Base-by-base conservation (phyloP, 2,888 invertebrate genomes). In the Phortica okadai region DNA sequence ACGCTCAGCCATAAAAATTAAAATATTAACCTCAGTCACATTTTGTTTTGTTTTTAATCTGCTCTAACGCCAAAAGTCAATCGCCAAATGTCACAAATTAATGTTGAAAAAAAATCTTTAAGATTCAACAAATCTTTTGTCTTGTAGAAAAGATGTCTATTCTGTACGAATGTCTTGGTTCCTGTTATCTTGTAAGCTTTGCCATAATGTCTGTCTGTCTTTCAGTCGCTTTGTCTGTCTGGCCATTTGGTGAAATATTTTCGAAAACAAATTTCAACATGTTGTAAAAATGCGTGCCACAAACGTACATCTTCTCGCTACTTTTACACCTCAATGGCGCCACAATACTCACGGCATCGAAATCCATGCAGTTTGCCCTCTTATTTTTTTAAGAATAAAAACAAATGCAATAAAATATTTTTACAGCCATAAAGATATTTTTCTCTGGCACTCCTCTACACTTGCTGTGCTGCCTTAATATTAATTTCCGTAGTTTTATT, bases 401-500 rank as follows among this genome's bases (percentile, higher is more conserved):
- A 84, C 81, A 77, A 79, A 78, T 77, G 82, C 85, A 81, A 86
- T 86, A 88, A 85, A 88, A 84, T 87, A 16, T 85, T 69, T 87
- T 85, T 85, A 84, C 83, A 86, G 82, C 69, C 84, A 83, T 88
- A 83, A 86, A 88, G 83, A 66, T 33, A 66, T 33, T 14, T 67
- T 74, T 59, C 50, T 66, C 42, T 42, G 73, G 42, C 7, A 44
- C 59, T 21, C 59, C 67, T 62, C 69, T 50, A 58, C 54, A 59
- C 25, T 33, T 75, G 72, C 80, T 16, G 21, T 74, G 67, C 80
- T 77, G 69, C 73, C 76, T 73, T 84, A 86, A 33, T 80, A 83
- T 82, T 86, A 84, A 88, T 88, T 80, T 85, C 41, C 80, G 77
- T 85, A 81, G 83, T 80, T 88, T 85, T 84, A 85, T 88, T 88